Evolutionary conservation across 2,888 invertebrate species (phyloP), one percentile per base, ranked within the genome.

Genomic region (Drosophila meridionalis): DNA sequence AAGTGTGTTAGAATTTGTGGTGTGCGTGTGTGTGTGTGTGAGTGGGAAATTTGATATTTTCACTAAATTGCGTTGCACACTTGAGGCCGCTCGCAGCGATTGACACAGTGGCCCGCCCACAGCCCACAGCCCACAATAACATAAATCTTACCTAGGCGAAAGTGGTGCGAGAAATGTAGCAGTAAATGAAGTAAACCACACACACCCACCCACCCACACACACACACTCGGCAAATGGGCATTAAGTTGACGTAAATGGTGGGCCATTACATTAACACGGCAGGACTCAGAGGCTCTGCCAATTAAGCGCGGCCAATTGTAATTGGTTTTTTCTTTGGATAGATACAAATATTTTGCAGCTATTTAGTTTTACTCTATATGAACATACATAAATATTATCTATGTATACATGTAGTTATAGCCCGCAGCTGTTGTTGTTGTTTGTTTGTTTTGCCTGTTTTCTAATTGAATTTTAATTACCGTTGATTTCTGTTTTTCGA

Each of bases 211-310:
- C 20, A 20, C 56, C 40, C 43, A 40, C 59, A 55, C 57, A 11
- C 62, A 43, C 28, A 38, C 61, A 61, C 63, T 65, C 38, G n/a
- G 55, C 67, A 83, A 86, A 82, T 74, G 79, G 74, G 82, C 87
- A 83, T 90, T 91, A 91, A 91, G 91, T 91, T 91, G 92, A 91
- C 91, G 91, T 91, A 91, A 91, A 91, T 91, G 90, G 91, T 85
- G 82, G 73, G 87, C 91, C 91, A 91, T 91, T 91, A 91, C 90
- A 91, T 91, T 91, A 91, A 89, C 90, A 91, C 87, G 59, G 20
- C 20, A 3, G 26, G 26, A 20, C 40, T 56, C 60, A 7, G 47
- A 67, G 62, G 72, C 71, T 50, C 75, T 53, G 56, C 81, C 83
- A 83, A 83, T 83, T 84, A 84, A 80, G 69, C 62, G 62, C 60